phyloP scores from a whole-genome alignment of 2,113 vertebrate species.

The Macrotis lagotis region DNA sequence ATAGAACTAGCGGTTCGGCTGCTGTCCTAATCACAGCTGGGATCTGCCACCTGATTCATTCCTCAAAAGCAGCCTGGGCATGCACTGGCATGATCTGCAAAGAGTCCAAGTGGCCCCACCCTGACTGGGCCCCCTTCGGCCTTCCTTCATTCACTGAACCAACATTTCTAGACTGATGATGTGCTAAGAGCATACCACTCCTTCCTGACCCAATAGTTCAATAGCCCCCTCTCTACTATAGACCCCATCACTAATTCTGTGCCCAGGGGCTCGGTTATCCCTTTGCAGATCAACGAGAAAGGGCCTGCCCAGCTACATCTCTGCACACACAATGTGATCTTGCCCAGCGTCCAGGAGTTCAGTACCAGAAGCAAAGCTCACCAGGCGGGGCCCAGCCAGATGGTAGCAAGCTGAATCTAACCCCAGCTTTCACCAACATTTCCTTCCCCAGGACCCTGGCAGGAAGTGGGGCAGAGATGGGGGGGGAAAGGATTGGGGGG shows the following conservation, averaged over 20 bases:
- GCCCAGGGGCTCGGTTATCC: no score
- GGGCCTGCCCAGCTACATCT: not conserved
- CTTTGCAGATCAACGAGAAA: no score
- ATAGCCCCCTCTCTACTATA: not conserved
- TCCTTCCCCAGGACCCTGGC: not conserved
- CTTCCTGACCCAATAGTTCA: not conserved
- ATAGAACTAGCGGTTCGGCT: not conserved
- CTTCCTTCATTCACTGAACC: no score
- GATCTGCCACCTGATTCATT: not conserved
- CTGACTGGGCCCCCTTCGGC: no score
- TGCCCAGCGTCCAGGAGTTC: no score
- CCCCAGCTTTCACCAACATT: not conserved
- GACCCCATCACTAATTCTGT: no score
- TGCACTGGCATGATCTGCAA: no score
- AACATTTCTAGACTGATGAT: not conserved
- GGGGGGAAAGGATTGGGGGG: not conserved
- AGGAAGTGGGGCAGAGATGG: not conserved
- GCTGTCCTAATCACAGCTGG: not conserved
- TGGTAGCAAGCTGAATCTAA: not conserved
- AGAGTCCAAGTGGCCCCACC: no score
- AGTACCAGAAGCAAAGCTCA: no score
- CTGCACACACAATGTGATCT: not conserved
- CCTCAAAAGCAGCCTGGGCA: no score
- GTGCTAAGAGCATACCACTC: no score
- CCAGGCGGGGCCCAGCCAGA: no score